Base-by-base conservation (phyloP, 2,888 invertebrate genomes). In the Diaperis boleti region DNA sequence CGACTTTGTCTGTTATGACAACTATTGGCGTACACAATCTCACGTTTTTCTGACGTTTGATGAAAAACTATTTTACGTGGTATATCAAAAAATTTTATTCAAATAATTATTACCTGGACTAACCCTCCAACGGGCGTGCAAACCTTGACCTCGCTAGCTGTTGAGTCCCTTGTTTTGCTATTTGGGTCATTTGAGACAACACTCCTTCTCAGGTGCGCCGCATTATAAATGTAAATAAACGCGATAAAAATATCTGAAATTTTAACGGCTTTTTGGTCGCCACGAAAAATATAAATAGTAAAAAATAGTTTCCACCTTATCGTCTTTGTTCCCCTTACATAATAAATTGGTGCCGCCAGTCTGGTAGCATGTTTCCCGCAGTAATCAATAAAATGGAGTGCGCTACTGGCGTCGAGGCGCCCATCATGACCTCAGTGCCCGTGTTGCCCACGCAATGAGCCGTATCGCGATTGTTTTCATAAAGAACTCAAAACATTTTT, bases 161-260 rank as follows among this genome's bases (percentile, higher is more conserved):
- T n/a, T n/a, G n/a, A n/a, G n/a, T n/a, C 62, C 65, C 65, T 62
- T 55, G 62, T 63, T 63, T 69, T 64, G 69, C 65, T 70, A 74
- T 74, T 74, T 70, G 70, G 74, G 73, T 72, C 73, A 69, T 70
- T 67, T 66, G 65, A 68, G 56, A 64, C 64, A 72, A 66, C 72
- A 72, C 74, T 67, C 74, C 72, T 73, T 70, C 69, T 72, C 70
- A 73, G 76, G 76, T 69, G 76, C 68, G 76, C 59, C 74, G 62
- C 67, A 73, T 73, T 72, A 69, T 55, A 64, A 72, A 73, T 74
- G 71, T 72, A 72, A 74, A 75, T 72, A 71, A 70, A 68, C 47
- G 47, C 10, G 50, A 50, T 59, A 66, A 66, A 65, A 64, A 56
- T 60, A 54, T 56, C 41, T 57, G 42, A 18, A 11, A 13, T 29